Conservation (phyloP, 2,888 invertebrate genomes). For the Protophormia terraenovae region DNA sequence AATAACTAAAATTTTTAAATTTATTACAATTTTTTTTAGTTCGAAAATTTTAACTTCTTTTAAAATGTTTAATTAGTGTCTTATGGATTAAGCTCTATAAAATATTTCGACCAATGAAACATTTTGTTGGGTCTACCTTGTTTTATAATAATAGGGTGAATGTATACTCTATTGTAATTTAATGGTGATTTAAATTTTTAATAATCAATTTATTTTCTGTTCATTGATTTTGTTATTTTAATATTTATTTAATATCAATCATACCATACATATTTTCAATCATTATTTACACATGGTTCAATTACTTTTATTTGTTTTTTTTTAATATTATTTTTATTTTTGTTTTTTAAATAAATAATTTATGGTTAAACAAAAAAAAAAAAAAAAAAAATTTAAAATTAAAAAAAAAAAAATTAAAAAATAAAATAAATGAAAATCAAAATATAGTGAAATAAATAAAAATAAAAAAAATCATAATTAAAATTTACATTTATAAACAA, state of each 20-base stretch:
- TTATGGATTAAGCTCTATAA: too few species aligned
- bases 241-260: conserved; percentile 37
- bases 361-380: conserved; percentile 17
- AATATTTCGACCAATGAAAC: not conserved
- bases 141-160: not conserved
- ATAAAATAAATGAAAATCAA: not conserved
- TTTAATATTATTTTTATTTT: too few species aligned
- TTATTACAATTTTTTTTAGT: too few species aligned
- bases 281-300: conserved; percentile 24
- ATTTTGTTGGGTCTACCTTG: not conserved
- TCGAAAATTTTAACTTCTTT: too few species aligned
- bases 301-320: conserved; percentile 22
- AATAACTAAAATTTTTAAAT: too few species aligned
- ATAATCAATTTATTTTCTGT: not conserved
- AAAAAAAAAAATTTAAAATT: not conserved
- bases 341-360: conserved; percentile 15
- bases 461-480: conserved; percentile 13
- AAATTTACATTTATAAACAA: conserved; percentile 2
- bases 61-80: too few species aligned
- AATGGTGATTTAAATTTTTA: not conserved
- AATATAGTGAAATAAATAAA: conserved; percentile 15
- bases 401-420: too few species aligned
- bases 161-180: not conserved
- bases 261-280: conserved; percentile 12
- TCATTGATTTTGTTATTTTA: not conserved